Evolutionary conservation across 2,888 invertebrate genomes (phyloP), one percentile per base, ranked within the genome.

Genomic region (Barypeithes pellucidus): DNA sequence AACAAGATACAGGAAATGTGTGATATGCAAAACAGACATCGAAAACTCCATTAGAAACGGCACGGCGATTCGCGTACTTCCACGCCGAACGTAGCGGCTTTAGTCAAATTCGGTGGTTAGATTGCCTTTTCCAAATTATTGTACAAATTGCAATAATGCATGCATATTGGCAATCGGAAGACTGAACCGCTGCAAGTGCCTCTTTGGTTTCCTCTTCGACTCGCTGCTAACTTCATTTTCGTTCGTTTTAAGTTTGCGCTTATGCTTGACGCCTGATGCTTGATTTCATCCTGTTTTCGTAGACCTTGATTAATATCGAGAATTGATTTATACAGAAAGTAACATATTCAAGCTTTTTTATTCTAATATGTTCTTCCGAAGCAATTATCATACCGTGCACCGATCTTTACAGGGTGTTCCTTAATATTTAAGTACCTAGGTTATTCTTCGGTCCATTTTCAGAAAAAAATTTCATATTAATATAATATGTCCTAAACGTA

Each of bases 121-220:
- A 81, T 80, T 80, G 81, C 81, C 81, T 81, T 76, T 82, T 81
- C 79, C 79, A 80, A 82, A 82, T 84, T 83, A 83, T 81, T 80
- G 80, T 80, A 81, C 82, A 82, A 83, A 83, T 83, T 82, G 82
- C 81, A 82, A 82, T 83, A 83, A 83, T 83, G 80, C 82, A 83
- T 83, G 83, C 82, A 83, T 82, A 83, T 83, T 83, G 83, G 81
- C 82, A 83, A 83, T 82, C 80, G 81, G 77, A 80, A 80, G 79
- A 80, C 77, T 75, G 45, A 33, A 67, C 62, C 72, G 68, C 52
- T 62, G 67, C 63, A 16, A 45, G 52, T 67, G 52, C 67, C 67
- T 63, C 54, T 67, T 57, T 62, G 67, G 45, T 50, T 63, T 36
- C 50, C 57, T 62, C 41, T 61, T 68, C 67, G 59, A 60, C 45